Percentiles rank a stretch among this genome's conserved stretches.
These are phyloP conservation scores for Nesometra sesokonis DNA, from an alignment of 35 echinoderm and acorn worm species.

Conservation along the genomic window DNA sequence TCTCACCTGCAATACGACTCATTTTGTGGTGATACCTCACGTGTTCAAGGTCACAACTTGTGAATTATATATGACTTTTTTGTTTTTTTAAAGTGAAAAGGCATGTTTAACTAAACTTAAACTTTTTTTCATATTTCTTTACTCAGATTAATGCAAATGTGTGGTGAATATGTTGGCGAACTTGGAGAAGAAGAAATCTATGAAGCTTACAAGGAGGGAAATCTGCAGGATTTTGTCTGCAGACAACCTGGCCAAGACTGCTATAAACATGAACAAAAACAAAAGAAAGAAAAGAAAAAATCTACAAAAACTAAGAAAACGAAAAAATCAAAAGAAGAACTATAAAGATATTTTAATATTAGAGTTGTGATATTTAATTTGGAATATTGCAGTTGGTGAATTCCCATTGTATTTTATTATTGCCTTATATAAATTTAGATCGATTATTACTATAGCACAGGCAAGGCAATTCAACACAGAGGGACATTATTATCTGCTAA, in stretches of 20 bases:
- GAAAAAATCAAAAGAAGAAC: not conserved
- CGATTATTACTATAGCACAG: too few relatives aligned
- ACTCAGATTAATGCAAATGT: constrained; percentile 51
- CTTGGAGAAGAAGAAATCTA: constrained; percentile 65
- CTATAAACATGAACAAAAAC: not conserved
- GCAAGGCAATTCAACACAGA: too few relatives aligned
- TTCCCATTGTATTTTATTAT: too few relatives aligned
- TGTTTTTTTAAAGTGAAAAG: too few relatives aligned
- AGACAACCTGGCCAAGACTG: not conserved
- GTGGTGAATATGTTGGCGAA: constrained; percentile 58
- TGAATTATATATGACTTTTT: not conserved
- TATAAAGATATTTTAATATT: not conserved
- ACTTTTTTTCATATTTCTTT: not conserved
- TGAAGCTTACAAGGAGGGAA: constrained; percentile 27
- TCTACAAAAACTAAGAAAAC: not conserved
- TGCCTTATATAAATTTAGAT: too few relatives aligned
- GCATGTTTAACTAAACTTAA: too few relatives aligned
- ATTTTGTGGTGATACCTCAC: too few relatives aligned
- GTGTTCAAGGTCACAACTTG: too few relatives aligned
- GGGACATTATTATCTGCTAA: too few relatives aligned
- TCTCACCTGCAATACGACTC: too few relatives aligned
- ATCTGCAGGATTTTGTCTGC: constrained; percentile 33
- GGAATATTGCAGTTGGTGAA: not conserved
- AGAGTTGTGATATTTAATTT: not conserved
- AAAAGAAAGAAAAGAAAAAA: not conserved